Conservation (phyloP, 2,888 invertebrate species). For the Eremobia ochroleuca region DNA sequence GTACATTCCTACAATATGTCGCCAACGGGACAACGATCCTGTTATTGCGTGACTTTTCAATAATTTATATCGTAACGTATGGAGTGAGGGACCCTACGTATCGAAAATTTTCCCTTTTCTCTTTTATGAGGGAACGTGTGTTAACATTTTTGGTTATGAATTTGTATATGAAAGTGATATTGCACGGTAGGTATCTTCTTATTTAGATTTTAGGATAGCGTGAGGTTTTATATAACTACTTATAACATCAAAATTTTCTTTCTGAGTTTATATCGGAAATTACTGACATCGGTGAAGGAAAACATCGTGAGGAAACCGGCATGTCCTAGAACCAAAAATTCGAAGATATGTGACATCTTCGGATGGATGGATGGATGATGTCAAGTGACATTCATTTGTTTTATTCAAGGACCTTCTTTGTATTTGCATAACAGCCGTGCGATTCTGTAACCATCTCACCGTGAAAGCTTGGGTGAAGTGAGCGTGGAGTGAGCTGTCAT, state of each 20-base stretch:
- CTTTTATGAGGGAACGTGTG: constrained; percentile 62
- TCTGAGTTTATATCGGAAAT: neutral
- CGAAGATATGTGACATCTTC: neutral
- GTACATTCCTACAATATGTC: constrained; percentile 84
- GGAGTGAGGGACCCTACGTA: constrained; percentile 52
- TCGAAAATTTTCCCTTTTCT: constrained; percentile 53
- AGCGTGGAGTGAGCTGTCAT: no score
- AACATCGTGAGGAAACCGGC: no score
- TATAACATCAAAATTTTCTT: neutral
- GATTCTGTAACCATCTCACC: no score
- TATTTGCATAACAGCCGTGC: no score
- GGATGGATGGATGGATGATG: neutral
- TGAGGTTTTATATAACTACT: neutral
- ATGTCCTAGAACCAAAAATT: no score
- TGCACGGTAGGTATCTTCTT: neutral
- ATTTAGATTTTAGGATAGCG: neutral
- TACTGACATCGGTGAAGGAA: neutral
- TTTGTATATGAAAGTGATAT: constrained; percentile 31
- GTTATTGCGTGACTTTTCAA: constrained; percentile 87
- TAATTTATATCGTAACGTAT: constrained; percentile 86
- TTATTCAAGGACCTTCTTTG: neutral
- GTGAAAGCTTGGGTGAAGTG: no score
- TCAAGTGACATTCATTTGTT: neutral
- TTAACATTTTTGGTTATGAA: constrained; percentile 64
- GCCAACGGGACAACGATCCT: constrained; percentile 74